Evolutionary conservation across 1,140 invertebrate genomes (phyloP), one percentile per base, ranked within the genome.

Genomic region (Caenorhabditis brenneri): DNA sequence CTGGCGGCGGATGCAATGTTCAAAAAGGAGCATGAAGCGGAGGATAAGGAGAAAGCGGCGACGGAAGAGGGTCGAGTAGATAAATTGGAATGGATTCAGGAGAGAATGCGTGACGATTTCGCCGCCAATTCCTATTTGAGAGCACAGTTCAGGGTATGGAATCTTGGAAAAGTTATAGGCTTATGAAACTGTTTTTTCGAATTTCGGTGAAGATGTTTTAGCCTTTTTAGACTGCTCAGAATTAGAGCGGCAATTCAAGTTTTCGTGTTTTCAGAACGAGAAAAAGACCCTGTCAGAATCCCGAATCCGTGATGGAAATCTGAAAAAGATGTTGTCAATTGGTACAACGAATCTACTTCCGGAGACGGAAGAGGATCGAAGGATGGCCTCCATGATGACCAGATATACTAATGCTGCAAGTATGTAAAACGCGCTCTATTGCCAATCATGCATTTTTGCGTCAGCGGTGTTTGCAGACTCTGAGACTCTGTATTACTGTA

Each of bases 1-100:
- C 60, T 90, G 78, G 86, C 84, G 19, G 84, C 87, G 15, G 90
- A 91, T 82, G 89, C 90, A 19, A 91, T 90, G 90, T 89, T 90
- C 65, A 86, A 86, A 42, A 85, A 81, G 42, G 90, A 90, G 85
- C 90, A 90, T 80, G 74, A 83, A 60, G 74, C 84, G 15, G 60
- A 81, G 16, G 83, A 90, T 51, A 88, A 87, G 60, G 78, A 85
- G 29, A 90, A 89, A 65, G 79, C 86, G 22, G 84, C 86, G 27
- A 58, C 51, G 10, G 86, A 82, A n/a, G 90, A 89, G 48, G 79
- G 81, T 10, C 74, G 84, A 81, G 85, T 90, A 19, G 87, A 86
- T 0, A 84, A 88, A 53, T 78, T 90, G 51, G 88, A 91, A 83
- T 85, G 79, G 82, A 85, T 90, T 53, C 89, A 90, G 79, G 83